Percentiles rank a stretch among this genome's conserved stretches.
Conservation (phyloP, 2,113 vertebrate genomes). For the Thinocorus orbignyianus region DNA sequence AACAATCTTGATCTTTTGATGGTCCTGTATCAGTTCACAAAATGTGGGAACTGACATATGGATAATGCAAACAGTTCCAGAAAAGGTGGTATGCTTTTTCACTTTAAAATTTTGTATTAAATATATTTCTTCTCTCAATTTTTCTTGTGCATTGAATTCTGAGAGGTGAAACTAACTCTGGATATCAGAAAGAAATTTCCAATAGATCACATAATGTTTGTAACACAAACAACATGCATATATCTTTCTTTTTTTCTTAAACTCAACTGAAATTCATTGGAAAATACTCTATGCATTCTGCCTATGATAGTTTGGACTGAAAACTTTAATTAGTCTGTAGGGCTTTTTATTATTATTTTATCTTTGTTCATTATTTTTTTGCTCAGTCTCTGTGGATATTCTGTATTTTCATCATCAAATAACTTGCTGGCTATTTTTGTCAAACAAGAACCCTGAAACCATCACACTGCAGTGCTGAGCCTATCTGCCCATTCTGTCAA, state of each 20-base stretch:
- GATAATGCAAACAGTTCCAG: not conserved
- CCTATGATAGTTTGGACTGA: slow-evolving; percentile 31
- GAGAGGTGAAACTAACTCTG: not conserved
- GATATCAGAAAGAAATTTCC: not conserved
- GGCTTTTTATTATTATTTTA: slow-evolving; percentile 72
- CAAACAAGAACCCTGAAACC: slow-evolving; percentile 80
- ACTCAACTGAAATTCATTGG: not conserved
- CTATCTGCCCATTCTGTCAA: slow-evolving; percentile 80
- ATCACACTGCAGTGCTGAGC: slow-evolving; percentile 70
- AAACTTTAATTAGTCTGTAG: slow-evolving; percentile 74
- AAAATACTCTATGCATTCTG: slow-evolving; percentile 31
- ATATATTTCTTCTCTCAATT: not conserved
- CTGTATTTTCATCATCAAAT: slow-evolving; percentile 76
- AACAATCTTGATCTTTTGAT: not conserved
- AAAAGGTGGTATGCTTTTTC: not conserved
- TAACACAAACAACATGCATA: not conserved
- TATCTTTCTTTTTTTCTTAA: not conserved
- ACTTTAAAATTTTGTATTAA: not conserved
- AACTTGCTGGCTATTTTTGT: slow-evolving; percentile 83
- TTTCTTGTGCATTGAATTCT: not conserved
- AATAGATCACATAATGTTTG: not conserved
- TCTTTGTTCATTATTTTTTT: slow-evolving; percentile 77
- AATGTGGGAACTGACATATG: not conserved
- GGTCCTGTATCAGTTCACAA: not conserved
- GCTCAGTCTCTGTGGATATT: slow-evolving; percentile 65